A percentile compares a stretch with the other conserved stretches of the same genome.
Conservation (phyloP, 1,140 invertebrate species). For the Camponotus pennsylvanicus region DNA sequence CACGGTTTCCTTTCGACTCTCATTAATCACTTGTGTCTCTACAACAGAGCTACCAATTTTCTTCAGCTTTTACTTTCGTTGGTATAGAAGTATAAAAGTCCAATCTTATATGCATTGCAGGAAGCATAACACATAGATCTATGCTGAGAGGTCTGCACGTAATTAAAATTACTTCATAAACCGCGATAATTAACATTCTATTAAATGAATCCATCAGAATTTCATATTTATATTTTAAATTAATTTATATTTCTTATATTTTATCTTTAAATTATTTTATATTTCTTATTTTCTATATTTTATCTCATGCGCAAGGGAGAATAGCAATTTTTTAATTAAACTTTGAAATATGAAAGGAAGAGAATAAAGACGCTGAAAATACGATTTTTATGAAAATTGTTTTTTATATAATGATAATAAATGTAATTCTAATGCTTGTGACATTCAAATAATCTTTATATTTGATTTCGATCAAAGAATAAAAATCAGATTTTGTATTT, state of each 20-base stretch:
- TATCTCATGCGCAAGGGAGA: background rate
- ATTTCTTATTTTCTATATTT: too few species aligned
- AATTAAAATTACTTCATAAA: conserved; percentile 23
- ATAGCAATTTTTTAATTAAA: background rate
- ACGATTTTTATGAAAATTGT: background rate
- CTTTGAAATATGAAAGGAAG: background rate
- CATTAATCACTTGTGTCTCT: conserved; percentile 1
- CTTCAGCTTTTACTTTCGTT: background rate
- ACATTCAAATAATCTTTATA: background rate
- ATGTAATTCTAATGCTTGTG: background rate
- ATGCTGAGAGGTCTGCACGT: background rate
- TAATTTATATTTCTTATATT: too few species aligned
- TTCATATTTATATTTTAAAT: background rate
- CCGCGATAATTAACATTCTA: background rate
- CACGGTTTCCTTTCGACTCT: conserved; percentile 27
- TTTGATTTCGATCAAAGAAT: background rate
- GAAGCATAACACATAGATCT: background rate
- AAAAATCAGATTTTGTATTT: too few species aligned
- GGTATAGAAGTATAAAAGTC: conserved; percentile 12
- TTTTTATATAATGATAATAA: background rate
- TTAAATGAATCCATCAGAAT: background rate
- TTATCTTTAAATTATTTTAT: background rate
- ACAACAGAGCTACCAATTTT: conserved; percentile 1
- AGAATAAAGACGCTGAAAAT: background rate
- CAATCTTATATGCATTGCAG: background rate